Conservation (phyloP, 2,888 invertebrate genomes). For the Eupithecia dodoneata region DNA sequence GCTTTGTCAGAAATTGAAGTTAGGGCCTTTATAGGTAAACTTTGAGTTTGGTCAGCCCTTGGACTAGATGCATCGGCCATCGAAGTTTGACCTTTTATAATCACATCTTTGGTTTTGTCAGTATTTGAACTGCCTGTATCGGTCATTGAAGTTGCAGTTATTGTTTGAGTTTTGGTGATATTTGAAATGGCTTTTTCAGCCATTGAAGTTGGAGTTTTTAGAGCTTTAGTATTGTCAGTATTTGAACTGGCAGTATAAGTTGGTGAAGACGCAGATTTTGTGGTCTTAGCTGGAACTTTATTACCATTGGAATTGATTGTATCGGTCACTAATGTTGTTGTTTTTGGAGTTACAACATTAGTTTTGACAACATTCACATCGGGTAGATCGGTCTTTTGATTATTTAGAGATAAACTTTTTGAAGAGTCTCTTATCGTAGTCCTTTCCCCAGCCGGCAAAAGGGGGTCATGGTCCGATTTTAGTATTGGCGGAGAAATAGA, state of each 20-base stretch:
- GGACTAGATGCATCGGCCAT: neutral
- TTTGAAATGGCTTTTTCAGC: neutral
- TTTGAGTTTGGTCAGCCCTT: neutral
- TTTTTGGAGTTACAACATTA: constrained; percentile 29
- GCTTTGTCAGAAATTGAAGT: neutral
- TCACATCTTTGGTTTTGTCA: neutral
- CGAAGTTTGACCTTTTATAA: neutral
- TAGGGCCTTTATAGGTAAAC: neutral
- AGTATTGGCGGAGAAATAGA: constrained; percentile 32
- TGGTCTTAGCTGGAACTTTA: constrained; percentile 23
- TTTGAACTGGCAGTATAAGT: neutral
- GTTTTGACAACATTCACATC: neutral
- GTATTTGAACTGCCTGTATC: neutral
- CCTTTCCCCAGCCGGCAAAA: constrained; percentile 15
- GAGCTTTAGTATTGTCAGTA: neutral
- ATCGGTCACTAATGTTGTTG: constrained; percentile 5
- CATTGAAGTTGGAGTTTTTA: neutral
- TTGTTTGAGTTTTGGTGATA: neutral
- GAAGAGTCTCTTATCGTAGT: constrained; percentile 9
- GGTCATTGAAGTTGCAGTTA: neutral
- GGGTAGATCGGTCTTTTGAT: neutral
- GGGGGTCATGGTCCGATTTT: constrained; percentile 33
- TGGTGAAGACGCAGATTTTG: constrained; percentile 16
- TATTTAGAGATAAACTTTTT: constrained; percentile 4
- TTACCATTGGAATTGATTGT: neutral